These are phyloP conservation scores for Dasyornis broadbenti DNA, from an alignment of 2,113 vertebrate genomes.

Conservation along the genomic window DNA sequence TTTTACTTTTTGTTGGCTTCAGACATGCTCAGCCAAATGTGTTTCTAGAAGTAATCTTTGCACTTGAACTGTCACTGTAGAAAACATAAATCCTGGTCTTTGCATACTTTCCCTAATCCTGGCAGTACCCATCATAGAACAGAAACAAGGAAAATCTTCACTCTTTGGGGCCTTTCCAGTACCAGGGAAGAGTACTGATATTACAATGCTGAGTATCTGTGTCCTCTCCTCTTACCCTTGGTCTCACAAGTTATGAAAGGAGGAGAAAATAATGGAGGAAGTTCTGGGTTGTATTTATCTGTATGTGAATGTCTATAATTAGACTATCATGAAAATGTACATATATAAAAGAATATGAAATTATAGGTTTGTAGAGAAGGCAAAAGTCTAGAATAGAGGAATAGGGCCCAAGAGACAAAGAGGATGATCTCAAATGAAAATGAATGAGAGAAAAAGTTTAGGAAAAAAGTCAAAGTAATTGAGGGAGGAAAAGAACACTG, in stretches of 20 bases:
- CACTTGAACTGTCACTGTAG: background rate
- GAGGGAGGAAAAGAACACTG: background rate
- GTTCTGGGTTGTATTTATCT: background rate
- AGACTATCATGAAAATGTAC: background rate
- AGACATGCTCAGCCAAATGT: background rate
- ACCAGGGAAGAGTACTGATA: background rate
- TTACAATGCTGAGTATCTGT: background rate
- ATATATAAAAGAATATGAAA: background rate
- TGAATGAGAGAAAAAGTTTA: background rate
- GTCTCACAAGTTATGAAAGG: background rate
- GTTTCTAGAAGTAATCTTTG: background rate
- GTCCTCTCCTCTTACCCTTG: background rate
- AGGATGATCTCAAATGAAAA: background rate
- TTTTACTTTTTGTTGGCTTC: background rate
- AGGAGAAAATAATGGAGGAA: background rate
- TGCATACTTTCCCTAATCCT: background rate
- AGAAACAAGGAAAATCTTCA: background rate
- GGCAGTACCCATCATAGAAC: background rate
- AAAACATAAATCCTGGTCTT: background rate
- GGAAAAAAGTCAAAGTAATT: background rate
- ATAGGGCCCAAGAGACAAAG: background rate
- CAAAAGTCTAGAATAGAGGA: background rate
- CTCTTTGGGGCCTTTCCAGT: background rate
- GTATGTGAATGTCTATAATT: background rate
- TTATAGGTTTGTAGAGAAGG: background rate